These are phyloP conservation scores for Oryzias sinensis DNA, from an alignment of 2,797 vertebrate genomes.

Conservation along the genomic window DNA sequence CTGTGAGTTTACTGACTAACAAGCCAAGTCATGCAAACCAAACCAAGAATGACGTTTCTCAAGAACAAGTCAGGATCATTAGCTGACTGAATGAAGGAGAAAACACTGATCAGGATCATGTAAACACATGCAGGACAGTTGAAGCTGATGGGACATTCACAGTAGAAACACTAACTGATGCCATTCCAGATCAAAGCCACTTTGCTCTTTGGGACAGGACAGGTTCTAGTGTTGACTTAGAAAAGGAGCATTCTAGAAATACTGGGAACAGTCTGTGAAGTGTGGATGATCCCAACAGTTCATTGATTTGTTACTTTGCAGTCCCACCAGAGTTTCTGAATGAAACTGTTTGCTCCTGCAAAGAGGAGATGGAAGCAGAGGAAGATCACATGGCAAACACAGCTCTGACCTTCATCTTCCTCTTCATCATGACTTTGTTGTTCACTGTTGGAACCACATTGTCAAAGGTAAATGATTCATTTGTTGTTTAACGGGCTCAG, in stretches of 20 bases:
- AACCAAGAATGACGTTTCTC: conserved; percentile 29
- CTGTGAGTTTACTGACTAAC: conserved; percentile 17
- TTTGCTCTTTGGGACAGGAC: no score
- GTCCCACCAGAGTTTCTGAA: background rate
- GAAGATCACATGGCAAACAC: conserved; percentile 74
- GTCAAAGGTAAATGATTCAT: conserved; percentile 77
- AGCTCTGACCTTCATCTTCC: conserved; percentile 81
- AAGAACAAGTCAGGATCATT: conserved; percentile 53
- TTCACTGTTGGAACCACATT: conserved; percentile 82
- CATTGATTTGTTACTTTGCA: conserved; percentile 9
- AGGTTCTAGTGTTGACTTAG: no score
- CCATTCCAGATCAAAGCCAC: no score
- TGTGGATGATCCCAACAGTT: background rate
- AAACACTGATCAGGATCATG: background rate
- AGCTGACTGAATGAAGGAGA: background rate
- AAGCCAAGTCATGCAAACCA: conserved; percentile 41
- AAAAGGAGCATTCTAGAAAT: background rate
- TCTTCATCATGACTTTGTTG: conserved; percentile 86
- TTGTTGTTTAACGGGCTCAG: background rate
- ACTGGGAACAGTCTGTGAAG: background rate
- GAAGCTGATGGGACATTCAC: background rate
- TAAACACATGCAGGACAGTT: background rate
- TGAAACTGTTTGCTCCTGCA: background rate
- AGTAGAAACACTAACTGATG: background rate
- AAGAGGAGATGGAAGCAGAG: conserved; percentile 16